Base-by-base conservation (phyloP, 2,888 invertebrate genomes). In the Orthosia incerta region DNA sequence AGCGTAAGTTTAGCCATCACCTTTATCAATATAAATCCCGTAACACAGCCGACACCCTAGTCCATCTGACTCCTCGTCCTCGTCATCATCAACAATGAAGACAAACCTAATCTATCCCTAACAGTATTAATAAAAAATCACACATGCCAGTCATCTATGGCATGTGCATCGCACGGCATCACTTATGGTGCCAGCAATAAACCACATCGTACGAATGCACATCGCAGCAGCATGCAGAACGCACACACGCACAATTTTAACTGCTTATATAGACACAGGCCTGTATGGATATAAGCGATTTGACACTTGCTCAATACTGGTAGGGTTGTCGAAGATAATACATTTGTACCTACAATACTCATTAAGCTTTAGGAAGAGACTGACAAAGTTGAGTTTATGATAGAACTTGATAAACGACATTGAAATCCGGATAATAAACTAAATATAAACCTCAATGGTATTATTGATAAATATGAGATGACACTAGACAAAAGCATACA, bases 261-360 rank as follows among this genome's bases (percentile, higher is more conserved):
- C 80, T 80, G 84, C 83, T 65, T 84, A 76, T 84, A 86, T 79
- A 82, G 78, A 79, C 68, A 82, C 79, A 77, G 78, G 83, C 73
- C 72, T 88, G 80, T 86, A 85, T 86, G 85, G 84, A 84, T 87
- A 86, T 79, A 84, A 88, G 89, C 90, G 89, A 92, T 93, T 91
- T 92, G 92, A 94, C 93, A 92, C 92, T 92, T 91, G 89, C 88
- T 90, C 90, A 90, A 88, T 89, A 84, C 83, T 57, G 57, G 12
- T 84, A 93, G 93, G 94, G 93, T 67, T 93, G 89, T 20, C 88
- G 53, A 46, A 59, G 15, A 12, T 18, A 26, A n/a, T 45, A 0
- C 1, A 39, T n/a, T 9, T 39, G 18, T 15, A 31, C 4, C 26
- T 50, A 18, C 12, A 20, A 60, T 60, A n/a, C 15, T 31, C 18